Evolutionary conservation across 1,140 invertebrate species (phyloP).

Genomic region (Anastrepha ludens): DNA sequence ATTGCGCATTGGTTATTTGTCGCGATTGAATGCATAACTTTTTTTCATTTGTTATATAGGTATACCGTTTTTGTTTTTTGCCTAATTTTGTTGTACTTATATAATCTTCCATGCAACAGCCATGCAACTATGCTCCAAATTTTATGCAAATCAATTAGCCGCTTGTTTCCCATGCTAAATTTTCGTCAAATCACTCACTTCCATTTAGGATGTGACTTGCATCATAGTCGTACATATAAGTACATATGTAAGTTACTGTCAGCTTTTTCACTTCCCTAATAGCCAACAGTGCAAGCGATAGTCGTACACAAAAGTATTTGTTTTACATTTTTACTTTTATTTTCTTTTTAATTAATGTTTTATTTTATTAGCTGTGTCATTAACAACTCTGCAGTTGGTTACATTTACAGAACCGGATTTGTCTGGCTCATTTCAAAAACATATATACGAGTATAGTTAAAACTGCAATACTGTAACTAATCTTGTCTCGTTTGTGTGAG

Average conservation of each 20-base stretch:
- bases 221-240: neutral
- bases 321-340: neutral
- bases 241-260: too few relatives aligned
- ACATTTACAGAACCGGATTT: slow-evolving; percentile 45
- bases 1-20: too few relatives aligned
- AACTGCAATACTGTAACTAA: slow-evolving; percentile 32
- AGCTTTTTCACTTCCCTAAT: slow-evolving; percentile 25
- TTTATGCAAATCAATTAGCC: slow-evolving; percentile 14
- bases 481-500: slow-evolving; percentile 8
- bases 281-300: neutral
- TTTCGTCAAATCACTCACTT: neutral
- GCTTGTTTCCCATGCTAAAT: neutral
- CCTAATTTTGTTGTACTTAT: too few relatives aligned
- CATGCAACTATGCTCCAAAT: neutral
- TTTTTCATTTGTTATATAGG: neutral
- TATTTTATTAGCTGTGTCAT: neutral
- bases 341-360: neutral
- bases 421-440: neutral
- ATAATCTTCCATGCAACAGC: neutral
- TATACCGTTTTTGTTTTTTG: too few relatives aligned
- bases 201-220: neutral
- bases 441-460: neutral
- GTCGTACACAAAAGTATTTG: neutral
- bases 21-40: neutral
- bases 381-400: slow-evolving; percentile 4